Base-by-base conservation (phyloP, 2,888 invertebrate species). In the Venusia cambrica region DNA sequence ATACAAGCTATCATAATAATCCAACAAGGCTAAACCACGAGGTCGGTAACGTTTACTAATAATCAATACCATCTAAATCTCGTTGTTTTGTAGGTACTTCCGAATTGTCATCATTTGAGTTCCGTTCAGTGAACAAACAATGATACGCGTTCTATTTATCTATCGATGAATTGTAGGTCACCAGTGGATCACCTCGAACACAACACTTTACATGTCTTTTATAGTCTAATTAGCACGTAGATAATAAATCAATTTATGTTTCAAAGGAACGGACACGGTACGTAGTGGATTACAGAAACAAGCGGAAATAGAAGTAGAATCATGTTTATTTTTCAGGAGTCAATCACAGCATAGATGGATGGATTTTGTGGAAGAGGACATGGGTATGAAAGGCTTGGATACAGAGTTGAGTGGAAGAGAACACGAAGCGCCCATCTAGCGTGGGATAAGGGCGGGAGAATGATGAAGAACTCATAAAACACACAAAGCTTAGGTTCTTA, bases 171-270 rank as follows among this genome's bases (percentile, higher is more conserved):
- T 40, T 29, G 63, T 63, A 68, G 72, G 71, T 64, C 71, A 62
- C 40, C 32, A 53, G 57, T 50, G 47, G 71, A 61, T 71, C 61
- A 64, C 74, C 73, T 76, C 69, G 72, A 67, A 55, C 34, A 33
- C 47, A 42, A 62, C 57, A 61, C 56, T 57, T 37, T 50, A 58
- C 52, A 44, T 48, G 48, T 49, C 47, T 57, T 52, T 58, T 59
- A 62, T 57, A 57, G 57, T 65, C 66, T 63, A 66, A 66, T 72
- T 73, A 68, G 37, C 62, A 57, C 50, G 50, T n/a, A 9, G 17
- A 17, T 31, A 31, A 18, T 6, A 16, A 21, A 21, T 16, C 10
- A 14, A 21, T 9, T 27, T 19, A 29, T 13, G 9, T 29, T 29
- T 2, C 3, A 29, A 28, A 13, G 8, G 5, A 28, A 29, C 29